Evolutionary conservation across 2,888 invertebrate genomes (phyloP).

Genomic region (Mesoligia furuncula): DNA sequence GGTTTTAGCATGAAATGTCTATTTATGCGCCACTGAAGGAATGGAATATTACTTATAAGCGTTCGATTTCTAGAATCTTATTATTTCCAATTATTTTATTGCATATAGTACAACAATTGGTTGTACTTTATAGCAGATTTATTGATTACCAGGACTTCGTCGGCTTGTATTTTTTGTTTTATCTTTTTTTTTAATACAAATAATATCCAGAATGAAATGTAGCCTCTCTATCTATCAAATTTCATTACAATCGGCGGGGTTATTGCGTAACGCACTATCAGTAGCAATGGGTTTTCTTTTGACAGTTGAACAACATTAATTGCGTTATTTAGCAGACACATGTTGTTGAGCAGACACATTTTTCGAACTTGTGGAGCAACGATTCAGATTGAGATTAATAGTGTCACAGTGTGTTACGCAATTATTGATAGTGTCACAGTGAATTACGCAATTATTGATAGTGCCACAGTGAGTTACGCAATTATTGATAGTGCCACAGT

Average conservation of each 20-base stretch:
- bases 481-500: too few species aligned
- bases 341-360: too few species aligned
- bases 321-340: too few species aligned
- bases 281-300: too few species aligned
- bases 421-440: too few species aligned
- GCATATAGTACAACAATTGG: not conserved
- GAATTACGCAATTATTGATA: too few species aligned
- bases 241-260: not conserved
- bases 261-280: too few species aligned
- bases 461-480: too few species aligned
- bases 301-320: too few species aligned
- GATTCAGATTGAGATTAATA: too few species aligned
- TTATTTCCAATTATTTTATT: not conserved
- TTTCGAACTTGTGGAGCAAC: too few species aligned
- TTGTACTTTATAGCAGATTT: not conserved
- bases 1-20: constrained; percentile 39
- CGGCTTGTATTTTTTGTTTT: not conserved
- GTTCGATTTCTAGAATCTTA: not conserved
- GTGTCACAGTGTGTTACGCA: too few species aligned
- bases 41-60: not conserved
- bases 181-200: not conserved
- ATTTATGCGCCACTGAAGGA: constrained; percentile 3
- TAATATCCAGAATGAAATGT: not conserved
- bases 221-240: not conserved
- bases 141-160: not conserved